These are phyloP conservation scores for Pelecanoides urinatrix DNA, from an alignment of 2,113 vertebrate species.

Conservation along the genomic window DNA sequence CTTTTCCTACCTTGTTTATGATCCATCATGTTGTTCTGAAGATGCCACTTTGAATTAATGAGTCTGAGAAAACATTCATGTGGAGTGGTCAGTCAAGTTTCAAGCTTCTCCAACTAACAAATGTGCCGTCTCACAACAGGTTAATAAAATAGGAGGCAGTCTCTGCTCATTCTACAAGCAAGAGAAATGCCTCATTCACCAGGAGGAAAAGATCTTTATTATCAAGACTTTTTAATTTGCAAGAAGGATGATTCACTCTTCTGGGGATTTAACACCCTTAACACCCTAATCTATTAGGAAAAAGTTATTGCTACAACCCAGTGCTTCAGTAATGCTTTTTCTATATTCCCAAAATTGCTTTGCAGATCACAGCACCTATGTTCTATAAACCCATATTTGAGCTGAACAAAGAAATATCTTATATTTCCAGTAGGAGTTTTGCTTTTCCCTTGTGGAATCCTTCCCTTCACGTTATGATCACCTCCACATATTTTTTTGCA, in stretches of 20 bases:
- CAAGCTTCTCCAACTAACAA: neutral
- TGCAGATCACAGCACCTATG: neutral
- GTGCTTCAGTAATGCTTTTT: neutral
- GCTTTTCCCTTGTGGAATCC: neutral
- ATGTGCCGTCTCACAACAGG: neutral
- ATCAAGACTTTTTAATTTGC: neutral
- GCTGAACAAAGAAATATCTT: neutral
- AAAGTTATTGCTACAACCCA: neutral
- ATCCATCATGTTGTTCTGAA: neutral
- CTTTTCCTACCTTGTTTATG: neutral
- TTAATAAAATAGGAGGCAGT: neutral
- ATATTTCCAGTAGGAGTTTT: neutral
- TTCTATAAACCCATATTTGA: neutral
- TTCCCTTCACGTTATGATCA: neutral
- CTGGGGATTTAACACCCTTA: neutral
- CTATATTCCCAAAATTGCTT: neutral
- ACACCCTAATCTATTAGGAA: neutral
- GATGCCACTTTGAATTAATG: neutral
- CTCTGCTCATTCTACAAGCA: neutral
- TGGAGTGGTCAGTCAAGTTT: neutral
- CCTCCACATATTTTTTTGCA: neutral
- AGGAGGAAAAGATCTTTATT: neutral
- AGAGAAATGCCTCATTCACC: neutral
- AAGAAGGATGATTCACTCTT: neutral
- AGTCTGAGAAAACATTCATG: neutral